Evolutionary conservation across 1,140 invertebrate genomes (phyloP).

Genomic region (Philaenus spumarius): DNA sequence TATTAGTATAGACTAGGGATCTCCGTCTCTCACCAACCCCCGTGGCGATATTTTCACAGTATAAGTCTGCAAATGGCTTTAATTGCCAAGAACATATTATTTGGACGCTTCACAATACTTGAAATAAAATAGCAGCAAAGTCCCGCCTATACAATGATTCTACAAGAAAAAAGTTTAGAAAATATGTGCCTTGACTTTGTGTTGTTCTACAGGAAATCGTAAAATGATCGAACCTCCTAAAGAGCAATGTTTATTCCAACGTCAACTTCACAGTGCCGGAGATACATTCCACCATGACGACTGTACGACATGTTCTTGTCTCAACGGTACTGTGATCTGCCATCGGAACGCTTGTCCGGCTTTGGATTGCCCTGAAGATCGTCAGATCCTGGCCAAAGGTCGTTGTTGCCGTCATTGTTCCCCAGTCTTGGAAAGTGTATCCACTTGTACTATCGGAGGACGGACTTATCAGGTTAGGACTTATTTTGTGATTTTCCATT

Average conservation of each 20-base stretch:
- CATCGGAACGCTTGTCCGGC: conserved; percentile 70
- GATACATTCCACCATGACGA: conserved; percentile 62
- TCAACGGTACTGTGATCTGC: conserved; percentile 70
- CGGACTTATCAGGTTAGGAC: conserved; percentile 59
- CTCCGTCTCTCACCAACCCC: no score
- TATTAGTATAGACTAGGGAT: no score
- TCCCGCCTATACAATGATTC: no score
- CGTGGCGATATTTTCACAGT: no score
- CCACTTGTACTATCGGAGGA: conserved; percentile 55
- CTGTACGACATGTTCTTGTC: conserved; percentile 77
- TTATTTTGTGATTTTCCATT: no score
- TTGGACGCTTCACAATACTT: no score
- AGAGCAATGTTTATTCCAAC: conserved; percentile 63
- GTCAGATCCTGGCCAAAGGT: conserved; percentile 53
- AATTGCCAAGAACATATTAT: no score
- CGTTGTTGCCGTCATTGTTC: conserved; percentile 71
- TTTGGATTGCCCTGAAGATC: conserved; percentile 65
- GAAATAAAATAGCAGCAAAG: no score
- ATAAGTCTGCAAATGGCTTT: no score
- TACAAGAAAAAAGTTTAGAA: no score
- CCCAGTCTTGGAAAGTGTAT: conserved; percentile 48
- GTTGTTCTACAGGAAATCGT: conserved; percentile 37
- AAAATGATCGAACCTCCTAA: conserved; percentile 40
- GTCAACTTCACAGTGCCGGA: conserved; percentile 51
- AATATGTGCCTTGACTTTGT: no score